These are phyloP conservation scores for Plotosus lineatus DNA, from an alignment of 2,113 vertebrate genomes.

Conservation along the genomic window DNA sequence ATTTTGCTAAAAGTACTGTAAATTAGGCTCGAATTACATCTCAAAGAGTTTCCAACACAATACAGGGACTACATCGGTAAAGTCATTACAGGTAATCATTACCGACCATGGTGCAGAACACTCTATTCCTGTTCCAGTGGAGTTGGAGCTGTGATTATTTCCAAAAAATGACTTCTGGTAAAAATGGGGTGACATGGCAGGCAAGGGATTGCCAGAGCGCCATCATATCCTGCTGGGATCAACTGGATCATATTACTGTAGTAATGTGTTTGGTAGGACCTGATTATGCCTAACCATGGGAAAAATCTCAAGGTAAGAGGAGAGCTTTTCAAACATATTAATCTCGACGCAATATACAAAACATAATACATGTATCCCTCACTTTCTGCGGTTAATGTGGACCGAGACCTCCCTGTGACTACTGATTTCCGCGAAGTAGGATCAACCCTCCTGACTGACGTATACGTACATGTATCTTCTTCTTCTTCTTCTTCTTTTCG, in stretches of 20 bases:
- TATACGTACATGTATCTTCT: too few species aligned
- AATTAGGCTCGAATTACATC: conserved; percentile 14
- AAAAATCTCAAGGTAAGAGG: too few species aligned
- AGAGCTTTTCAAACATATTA: too few species aligned
- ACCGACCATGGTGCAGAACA: neutral
- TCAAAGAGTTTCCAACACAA: neutral
- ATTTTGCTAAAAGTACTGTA: conserved; percentile 29
- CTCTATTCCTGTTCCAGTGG: neutral
- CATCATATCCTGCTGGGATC: neutral
- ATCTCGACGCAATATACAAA: too few species aligned
- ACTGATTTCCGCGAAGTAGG: too few species aligned
- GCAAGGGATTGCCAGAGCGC: neutral
- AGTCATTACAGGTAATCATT: conserved; percentile 7
- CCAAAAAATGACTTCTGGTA: neutral
- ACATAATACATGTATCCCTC: too few species aligned
- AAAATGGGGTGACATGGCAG: neutral
- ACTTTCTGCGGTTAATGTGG: too few species aligned
- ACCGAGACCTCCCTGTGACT: too few species aligned
- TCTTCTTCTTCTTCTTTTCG: too few species aligned
- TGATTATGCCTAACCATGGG: too few species aligned
- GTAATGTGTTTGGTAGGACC: too few species aligned
- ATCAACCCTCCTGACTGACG: too few species aligned
- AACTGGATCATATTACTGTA: neutral
- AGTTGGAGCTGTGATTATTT: neutral
- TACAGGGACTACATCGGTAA: neutral